These are phyloP conservation scores for Protodeltote pygarga DNA, from an alignment of 2,888 invertebrate species.

Conservation along the genomic window DNA sequence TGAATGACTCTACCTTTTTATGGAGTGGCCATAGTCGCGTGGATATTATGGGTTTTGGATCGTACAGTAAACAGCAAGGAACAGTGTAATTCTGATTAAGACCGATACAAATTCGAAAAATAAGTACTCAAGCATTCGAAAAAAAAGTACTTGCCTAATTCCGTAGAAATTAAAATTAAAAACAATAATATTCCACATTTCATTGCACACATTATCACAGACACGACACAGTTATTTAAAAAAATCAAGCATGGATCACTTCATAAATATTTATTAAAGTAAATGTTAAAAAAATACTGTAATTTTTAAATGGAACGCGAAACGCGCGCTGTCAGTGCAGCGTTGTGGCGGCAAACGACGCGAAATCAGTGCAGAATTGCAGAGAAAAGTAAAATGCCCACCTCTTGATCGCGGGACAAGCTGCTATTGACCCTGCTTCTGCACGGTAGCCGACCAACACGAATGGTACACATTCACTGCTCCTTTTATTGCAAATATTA, in stretches of 20 bases:
- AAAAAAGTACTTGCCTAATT: slow-evolving; percentile 58
- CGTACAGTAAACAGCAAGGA: too few species aligned
- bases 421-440: slow-evolving; percentile 26
- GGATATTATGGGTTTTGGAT: too few species aligned
- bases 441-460: slow-evolving; percentile 1
- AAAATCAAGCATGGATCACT: slow-evolving; percentile 5
- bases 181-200: slow-evolving; percentile 60
- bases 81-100: too few species aligned
- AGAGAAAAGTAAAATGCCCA: slow-evolving; percentile 47
- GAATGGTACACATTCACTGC: neutral
- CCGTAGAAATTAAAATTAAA: slow-evolving; percentile 51
- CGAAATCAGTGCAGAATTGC: slow-evolving; percentile 35
- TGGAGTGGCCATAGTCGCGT: too few species aligned
- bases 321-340: slow-evolving; percentile 22
- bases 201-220: slow-evolving; percentile 60
- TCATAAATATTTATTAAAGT: slow-evolving; percentile 6
- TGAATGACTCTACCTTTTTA: too few species aligned
- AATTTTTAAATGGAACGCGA: slow-evolving; percentile 16
- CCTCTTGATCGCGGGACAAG: slow-evolving; percentile 18
- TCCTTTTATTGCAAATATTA: neutral
- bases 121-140: neutral
- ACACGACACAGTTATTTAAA: slow-evolving; percentile 23
- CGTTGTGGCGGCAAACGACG: slow-evolving; percentile 19
- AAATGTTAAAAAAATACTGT: neutral
- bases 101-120: neutral